Conservation (phyloP, 2,888 invertebrate genomes). For the Platerodrilus igneus region DNA sequence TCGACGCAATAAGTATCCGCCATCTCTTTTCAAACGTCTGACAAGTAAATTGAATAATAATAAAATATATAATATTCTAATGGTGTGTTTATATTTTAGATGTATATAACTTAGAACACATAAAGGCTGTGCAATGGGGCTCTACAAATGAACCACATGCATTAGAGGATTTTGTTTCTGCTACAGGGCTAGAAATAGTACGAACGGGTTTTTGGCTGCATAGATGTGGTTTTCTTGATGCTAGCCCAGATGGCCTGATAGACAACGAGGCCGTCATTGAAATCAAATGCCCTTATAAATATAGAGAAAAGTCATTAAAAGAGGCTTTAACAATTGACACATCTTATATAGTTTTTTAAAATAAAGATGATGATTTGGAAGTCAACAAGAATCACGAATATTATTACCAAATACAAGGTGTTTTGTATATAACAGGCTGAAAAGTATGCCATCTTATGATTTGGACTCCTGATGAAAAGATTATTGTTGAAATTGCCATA, state of each 20-base stretch:
- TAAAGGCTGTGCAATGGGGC: constrained; percentile 4
- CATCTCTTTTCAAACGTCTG: constrained; percentile 7
- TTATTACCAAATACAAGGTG: constrained; percentile 9
- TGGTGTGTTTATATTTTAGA: too few species aligned
- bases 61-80: too few species aligned
- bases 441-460: constrained; percentile 6
- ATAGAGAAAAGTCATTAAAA: not conserved
- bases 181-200: not conserved
- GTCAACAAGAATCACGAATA: constrained; percentile 7
- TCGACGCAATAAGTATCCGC: constrained; percentile 3
- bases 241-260: constrained; percentile 15
- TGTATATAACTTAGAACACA: constrained; percentile 5
- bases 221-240: constrained; percentile 12
- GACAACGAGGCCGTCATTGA: constrained; percentile 14
- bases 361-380: constrained; percentile 1
- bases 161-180: not conserved
- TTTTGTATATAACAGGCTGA: constrained; percentile 6
- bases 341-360: not conserved
- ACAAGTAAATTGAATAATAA: too few species aligned
- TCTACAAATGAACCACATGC: constrained; percentile 2
- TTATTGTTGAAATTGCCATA: too few species aligned
- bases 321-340: constrained; percentile 5
- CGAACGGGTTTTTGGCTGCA: constrained; percentile 7
- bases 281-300: constrained; percentile 18
- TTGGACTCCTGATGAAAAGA: constrained; percentile 7